These are phyloP conservation scores for Tetrax tetrax DNA, from an alignment of 2,113 vertebrate genomes.

Conservation along the genomic window DNA sequence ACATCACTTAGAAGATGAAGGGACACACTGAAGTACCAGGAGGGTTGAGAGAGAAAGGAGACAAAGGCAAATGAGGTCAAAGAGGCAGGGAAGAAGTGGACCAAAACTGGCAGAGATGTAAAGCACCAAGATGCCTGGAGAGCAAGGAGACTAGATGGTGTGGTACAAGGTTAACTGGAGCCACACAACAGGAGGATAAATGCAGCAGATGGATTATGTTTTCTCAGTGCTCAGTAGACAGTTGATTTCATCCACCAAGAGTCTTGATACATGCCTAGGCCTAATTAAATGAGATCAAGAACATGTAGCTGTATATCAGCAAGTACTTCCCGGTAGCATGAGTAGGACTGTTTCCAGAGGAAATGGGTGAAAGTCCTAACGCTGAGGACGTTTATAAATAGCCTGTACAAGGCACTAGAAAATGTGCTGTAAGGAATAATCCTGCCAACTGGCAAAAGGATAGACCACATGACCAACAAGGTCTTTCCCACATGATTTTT, in stretches of 20 bases:
- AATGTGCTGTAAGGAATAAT: slow-evolving; percentile 15
- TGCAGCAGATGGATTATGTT: neutral
- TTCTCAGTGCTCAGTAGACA: neutral
- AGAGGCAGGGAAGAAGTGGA: neutral
- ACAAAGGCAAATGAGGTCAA: neutral
- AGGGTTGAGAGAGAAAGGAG: neutral
- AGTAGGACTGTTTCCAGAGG: neutral
- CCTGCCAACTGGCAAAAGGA: slow-evolving; percentile 27
- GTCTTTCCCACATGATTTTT: neutral
- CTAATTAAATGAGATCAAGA: neutral
- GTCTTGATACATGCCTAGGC: neutral
- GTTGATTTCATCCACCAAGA: neutral
- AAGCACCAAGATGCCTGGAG: neutral
- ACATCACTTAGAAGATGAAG: neutral
- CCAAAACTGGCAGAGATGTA: neutral
- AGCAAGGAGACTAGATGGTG: neutral
- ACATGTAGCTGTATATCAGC: neutral
- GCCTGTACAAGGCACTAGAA: neutral
- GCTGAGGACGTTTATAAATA: slow-evolving; percentile 34
- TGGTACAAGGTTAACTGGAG: neutral
- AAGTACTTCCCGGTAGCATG: neutral
- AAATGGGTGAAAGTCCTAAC: neutral
- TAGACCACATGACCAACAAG: neutral
- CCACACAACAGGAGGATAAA: neutral
- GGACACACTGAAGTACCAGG: neutral